A percentile compares a stretch with the other conserved stretches of the same genome.
Evolutionary conservation across 2,888 invertebrate species (phyloP).

Genomic region (Drosophila nigricruria): DNA sequence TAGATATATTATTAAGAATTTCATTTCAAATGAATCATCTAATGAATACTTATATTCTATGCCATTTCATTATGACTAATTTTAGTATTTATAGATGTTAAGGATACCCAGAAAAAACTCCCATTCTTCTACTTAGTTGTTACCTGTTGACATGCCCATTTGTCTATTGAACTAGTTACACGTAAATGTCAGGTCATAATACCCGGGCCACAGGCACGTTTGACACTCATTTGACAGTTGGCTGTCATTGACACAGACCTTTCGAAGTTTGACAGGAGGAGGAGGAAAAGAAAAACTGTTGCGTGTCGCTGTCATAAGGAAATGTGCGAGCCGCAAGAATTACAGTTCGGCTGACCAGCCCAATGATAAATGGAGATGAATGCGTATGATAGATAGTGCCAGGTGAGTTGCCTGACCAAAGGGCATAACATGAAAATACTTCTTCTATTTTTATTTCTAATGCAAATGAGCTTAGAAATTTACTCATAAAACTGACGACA

Average conservation of each 20-base stretch:
- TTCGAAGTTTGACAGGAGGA: neutral
- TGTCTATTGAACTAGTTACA: slow-evolving; percentile 46
- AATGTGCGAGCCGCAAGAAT: slow-evolving; percentile 22
- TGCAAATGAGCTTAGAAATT: slow-evolving; percentile 48
- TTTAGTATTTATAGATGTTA: neutral
- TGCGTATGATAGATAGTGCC: slow-evolving; percentile 23
- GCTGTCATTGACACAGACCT: slow-evolving; percentile 57
- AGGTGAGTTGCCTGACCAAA: slow-evolving; percentile 26
- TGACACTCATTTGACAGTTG: slow-evolving; percentile 74
- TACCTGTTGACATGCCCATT: slow-evolving; percentile 62
- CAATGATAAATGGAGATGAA: slow-evolving; percentile 54
- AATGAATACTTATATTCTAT: neutral
- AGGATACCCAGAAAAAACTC: neutral
- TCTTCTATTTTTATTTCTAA: slow-evolving; percentile 6
- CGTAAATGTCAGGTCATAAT: slow-evolving; percentile 69
- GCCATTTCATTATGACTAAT: neutral
- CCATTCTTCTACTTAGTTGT: neutral
- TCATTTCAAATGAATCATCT: neutral
- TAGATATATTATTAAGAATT: neutral
- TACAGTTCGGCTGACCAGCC: slow-evolving; percentile 26
- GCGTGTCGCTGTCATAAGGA: slow-evolving; percentile 52
- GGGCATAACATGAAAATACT: slow-evolving; percentile 4
- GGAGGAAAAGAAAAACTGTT: slow-evolving; percentile 45
- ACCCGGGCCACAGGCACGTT: slow-evolving; percentile 52
- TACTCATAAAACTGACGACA: slow-evolving; percentile 38